A percentile compares a stretch with the other conserved stretches of the same genome.
These are phyloP conservation scores for Odontocolon sp. DNA, from an alignment of 2,888 invertebrate genomes.

Conservation along the genomic window DNA sequence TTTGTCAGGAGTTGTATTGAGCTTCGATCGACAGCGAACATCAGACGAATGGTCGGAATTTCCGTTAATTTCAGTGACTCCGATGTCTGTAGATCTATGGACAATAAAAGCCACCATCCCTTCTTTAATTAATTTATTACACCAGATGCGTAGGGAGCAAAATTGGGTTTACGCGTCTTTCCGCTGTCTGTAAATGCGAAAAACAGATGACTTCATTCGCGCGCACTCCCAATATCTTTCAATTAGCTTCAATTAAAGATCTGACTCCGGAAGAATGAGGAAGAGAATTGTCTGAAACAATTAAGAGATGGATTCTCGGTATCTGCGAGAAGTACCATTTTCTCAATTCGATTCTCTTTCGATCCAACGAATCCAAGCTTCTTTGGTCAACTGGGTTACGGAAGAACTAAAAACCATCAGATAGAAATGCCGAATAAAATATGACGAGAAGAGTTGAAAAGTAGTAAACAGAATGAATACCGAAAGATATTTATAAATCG, in stretches of 20 bases:
- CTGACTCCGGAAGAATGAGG: background rate
- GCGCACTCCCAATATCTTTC: background rate
- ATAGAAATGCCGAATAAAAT: background rate
- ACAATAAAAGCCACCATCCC: constrained; percentile 58
- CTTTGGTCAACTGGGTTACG: too few relatives aligned
- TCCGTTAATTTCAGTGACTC: constrained; percentile 56
- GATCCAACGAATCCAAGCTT: background rate
- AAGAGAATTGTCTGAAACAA: constrained; percentile 17
- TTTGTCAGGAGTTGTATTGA: constrained; percentile 51
- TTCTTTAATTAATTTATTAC: constrained; percentile 62
- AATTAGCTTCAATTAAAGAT: constrained; percentile 35
- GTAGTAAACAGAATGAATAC: constrained; percentile 26
- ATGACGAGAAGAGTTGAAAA: background rate
- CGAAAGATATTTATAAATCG: constrained; percentile 42
- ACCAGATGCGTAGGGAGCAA: background rate
- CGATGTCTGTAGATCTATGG: constrained; percentile 36
- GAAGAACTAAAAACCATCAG: background rate
- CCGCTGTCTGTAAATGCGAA: constrained; percentile 16
- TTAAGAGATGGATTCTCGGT: constrained; percentile 17
- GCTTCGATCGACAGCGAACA: constrained; percentile 39
- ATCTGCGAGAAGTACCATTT: background rate
- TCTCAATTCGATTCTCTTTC: too few relatives aligned
- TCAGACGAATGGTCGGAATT: constrained; percentile 10
- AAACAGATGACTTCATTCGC: constrained; percentile 38
- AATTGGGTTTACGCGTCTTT: background rate